A percentile compares a stretch with the other conserved stretches of the same genome.
Evolutionary conservation across 2,113 vertebrate genomes (phyloP).

Genomic region (Oreochromis aureus): DNA sequence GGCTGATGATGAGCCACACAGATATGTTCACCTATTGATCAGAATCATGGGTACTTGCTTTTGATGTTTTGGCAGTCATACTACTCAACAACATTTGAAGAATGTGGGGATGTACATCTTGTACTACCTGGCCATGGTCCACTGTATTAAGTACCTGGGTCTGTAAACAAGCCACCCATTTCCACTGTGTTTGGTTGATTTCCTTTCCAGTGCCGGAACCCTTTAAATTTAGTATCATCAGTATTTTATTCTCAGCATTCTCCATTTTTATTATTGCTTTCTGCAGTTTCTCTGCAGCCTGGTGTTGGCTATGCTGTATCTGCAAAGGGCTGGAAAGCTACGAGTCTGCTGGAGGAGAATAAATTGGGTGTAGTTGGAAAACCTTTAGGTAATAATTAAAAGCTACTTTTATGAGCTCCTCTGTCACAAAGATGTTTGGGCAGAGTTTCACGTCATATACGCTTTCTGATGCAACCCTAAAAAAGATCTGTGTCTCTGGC

Average conservation of each 20-base stretch:
- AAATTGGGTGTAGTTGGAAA: neutral
- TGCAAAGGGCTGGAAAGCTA: neutral
- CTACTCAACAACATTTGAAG: neutral
- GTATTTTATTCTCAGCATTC: neutral
- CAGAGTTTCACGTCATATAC: neutral
- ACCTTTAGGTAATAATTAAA: neutral
- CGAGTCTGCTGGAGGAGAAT: neutral
- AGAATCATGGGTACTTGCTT: neutral
- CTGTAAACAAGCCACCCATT: fast-evolving
- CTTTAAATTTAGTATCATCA: neutral
- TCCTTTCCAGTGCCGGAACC: fast-evolving
- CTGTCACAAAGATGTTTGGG: neutral
- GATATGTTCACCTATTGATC: neutral
- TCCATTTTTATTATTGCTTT: neutral
- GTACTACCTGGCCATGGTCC: fast-evolving
- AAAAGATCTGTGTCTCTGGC: neutral
- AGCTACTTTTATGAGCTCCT: neutral
- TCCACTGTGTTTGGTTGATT: neutral
- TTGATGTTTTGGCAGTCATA: neutral
- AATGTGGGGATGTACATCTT: neutral
- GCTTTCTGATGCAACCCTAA: neutral
- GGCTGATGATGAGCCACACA: neutral
- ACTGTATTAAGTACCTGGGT: neutral
- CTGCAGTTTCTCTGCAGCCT: neutral
- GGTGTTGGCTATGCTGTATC: neutral